Evolutionary conservation across 2,113 vertebrate genomes (phyloP), one percentile per base, ranked within the genome.

Genomic region (Muntiacus muntjak): DNA sequence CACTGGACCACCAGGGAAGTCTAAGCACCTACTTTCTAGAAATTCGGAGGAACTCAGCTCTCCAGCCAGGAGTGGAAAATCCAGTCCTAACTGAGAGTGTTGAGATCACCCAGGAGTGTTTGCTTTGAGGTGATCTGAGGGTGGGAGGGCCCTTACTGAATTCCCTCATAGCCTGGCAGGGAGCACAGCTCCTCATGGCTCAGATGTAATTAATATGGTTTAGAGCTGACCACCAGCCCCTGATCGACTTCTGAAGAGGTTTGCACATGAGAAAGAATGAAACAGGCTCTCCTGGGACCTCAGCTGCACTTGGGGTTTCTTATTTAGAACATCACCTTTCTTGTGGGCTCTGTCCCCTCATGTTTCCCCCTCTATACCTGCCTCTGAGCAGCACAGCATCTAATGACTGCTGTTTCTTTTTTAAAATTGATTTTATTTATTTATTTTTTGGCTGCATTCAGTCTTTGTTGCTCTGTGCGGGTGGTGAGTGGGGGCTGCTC

Each of bases 241-340:
- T 1, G 50, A 5, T 4, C 0, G 10, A 3, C 40, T 40, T 71
- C 23, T 1, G 0, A 1, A 47, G 36, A 15, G 26, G 52, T 1
- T 3, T 0, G 10, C 8, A 0, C 30, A 33, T 26, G 36, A 1
- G 28, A 28, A 28, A 40, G 17, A 16, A 21, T 2, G 45, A 33
- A 15, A 71, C 1, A 1, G 30, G 47, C n/a, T 21, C 26, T 47
- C n/a, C 60, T 23, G 16, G 33, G 28, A 50, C 36, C 43, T 23
- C 5, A n/a, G 5, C 33, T 6, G 6, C 19, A 45, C 76, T 23
- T 0, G 10, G 21, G n/a, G 45, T 8, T 23, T 12, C 10, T 16
- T 26, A 10, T 16, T 36, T 47, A 17, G 47, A 55, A 28, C 15
- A 7, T 7, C 3, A 28, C 17, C 5, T 15, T 28, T 1, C 45